Conservation (phyloP, 2,888 invertebrate species). For the Microplitis manilae region DNA sequence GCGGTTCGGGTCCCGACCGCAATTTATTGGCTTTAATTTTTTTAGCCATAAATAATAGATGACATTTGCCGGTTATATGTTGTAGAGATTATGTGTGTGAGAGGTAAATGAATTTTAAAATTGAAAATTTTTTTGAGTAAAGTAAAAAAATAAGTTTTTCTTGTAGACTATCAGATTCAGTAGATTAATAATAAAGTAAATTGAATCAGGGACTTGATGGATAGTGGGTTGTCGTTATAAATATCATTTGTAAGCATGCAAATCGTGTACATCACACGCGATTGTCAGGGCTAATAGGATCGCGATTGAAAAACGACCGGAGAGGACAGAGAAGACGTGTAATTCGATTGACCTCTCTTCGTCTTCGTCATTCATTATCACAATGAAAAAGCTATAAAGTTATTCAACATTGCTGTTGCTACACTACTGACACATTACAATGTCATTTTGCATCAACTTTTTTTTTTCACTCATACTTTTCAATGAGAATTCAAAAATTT, state of each 20-base stretch:
- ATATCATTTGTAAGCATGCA: constrained; percentile 18
- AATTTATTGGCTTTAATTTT: neutral
- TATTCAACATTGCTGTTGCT: neutral
- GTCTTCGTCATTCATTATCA: constrained; percentile 16
- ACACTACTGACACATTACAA: constrained; percentile 11
- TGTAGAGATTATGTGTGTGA: neutral
- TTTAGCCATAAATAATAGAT: too few species aligned
- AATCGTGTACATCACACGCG: constrained; percentile 23
- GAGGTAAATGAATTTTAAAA: too few species aligned
- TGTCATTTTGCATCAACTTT: neutral
- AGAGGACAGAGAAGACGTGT: constrained; percentile 23
- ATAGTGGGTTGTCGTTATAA: constrained; percentile 4
- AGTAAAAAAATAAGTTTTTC: neutral
- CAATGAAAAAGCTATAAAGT: neutral
- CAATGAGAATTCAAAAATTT: neutral
- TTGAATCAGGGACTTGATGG: constrained; percentile 6
- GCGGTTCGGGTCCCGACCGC: neutral
- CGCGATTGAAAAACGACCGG: constrained; percentile 20
- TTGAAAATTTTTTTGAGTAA: neutral
- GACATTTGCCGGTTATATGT: neutral
- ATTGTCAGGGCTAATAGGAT: constrained; percentile 20
- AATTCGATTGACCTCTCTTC: constrained; percentile 28
- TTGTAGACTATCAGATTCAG: neutral
- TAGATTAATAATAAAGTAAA: constrained; percentile 8
- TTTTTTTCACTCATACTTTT: neutral